phyloP scores from a whole-genome alignment of 2,797 vertebrate species.

The Sebastes steindachneri region DNA sequence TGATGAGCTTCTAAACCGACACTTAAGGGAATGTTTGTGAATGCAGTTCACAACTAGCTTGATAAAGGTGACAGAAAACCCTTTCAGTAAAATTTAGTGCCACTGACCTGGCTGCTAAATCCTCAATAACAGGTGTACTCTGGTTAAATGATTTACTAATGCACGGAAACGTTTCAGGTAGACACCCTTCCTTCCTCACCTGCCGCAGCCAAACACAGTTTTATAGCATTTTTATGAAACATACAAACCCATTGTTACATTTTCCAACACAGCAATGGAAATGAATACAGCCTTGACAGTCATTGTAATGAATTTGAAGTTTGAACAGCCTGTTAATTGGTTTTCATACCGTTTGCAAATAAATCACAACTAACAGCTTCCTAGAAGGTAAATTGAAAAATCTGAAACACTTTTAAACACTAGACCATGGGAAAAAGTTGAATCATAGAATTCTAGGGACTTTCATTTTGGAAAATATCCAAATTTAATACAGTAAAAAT shows the following conservation, averaged over 20 bases:
- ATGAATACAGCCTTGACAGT: not conserved
- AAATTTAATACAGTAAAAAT: too few species aligned
- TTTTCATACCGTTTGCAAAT: not conserved
- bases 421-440: too few species aligned
- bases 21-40: not conserved
- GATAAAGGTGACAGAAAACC: not conserved
- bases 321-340: not conserved
- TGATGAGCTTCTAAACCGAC: not conserved
- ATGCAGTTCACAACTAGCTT: not conserved
- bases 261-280: not conserved
- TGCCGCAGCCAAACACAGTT: not conserved
- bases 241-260: not conserved
- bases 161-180: not conserved
- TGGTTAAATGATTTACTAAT: not conserved
- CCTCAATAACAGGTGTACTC: not conserved
- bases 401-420: not conserved
- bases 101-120: not conserved
- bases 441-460: too few species aligned
- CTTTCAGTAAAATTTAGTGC: not conserved
- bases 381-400: not conserved
- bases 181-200: not conserved
- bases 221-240: not conserved
- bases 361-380: not conserved
- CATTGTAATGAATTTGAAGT: not conserved
- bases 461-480: too few species aligned